A percentile compares a stretch with the other conserved stretches of the same genome.
phyloP scores from a whole-genome alignment of 1,140 invertebrate genomes.

The Aphelenchoides besseyi region DNA sequence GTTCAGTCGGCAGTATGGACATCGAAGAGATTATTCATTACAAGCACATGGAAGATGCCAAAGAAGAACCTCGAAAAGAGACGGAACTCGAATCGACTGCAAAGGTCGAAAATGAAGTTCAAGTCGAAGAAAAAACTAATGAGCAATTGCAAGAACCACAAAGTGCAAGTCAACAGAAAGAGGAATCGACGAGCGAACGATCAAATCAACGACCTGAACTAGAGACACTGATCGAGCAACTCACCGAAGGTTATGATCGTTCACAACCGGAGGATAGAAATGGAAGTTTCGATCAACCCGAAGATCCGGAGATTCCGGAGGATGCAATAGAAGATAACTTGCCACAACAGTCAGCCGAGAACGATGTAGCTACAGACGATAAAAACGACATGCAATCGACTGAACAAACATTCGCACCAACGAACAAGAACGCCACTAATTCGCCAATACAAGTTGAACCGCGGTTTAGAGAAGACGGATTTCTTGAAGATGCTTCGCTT shows the following conservation, averaged over 20 bases:
- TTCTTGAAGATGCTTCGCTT: background rate
- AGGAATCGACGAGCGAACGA: background rate
- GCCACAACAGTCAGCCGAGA: too few relatives aligned
- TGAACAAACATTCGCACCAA: too few relatives aligned
- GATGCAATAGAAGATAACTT: background rate
- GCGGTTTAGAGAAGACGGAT: background rate
- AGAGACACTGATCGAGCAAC: constrained; percentile 7
- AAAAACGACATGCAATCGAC: too few relatives aligned
- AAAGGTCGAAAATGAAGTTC: background rate
- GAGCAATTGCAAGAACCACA: background rate
- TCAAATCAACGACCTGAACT: constrained; percentile 11
- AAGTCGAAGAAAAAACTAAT: background rate
- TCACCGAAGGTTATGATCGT: constrained; percentile 9
- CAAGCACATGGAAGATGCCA: background rate
- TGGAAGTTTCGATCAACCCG: background rate
- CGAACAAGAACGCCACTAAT: too few relatives aligned
- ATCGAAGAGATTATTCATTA: constrained; percentile 1
- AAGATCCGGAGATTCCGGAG: background rate
- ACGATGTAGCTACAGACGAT: too few relatives aligned
- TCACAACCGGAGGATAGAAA: background rate
- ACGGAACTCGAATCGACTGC: background rate
- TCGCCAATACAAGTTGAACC: background rate
- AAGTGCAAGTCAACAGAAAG: constrained; percentile 1
- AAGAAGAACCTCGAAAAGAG: background rate
- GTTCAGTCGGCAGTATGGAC: background rate